Conservation (phyloP, 2,113 vertebrate genomes). For the Oostethus manadensis region DNA sequence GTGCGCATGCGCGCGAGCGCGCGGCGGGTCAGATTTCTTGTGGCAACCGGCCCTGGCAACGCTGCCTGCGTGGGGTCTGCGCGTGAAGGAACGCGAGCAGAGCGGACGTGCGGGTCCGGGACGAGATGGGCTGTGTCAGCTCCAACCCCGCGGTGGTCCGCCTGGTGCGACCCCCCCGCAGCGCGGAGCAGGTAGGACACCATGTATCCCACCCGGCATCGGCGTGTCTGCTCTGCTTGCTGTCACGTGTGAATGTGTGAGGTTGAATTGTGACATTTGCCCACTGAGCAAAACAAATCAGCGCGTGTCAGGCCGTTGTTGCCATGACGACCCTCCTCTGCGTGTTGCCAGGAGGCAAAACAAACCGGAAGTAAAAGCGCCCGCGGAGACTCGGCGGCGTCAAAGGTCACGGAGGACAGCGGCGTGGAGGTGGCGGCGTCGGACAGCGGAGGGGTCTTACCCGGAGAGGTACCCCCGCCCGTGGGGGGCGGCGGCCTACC, state of each 20-base stretch:
- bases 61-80: constrained; percentile 2
- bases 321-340: too few relatives aligned
- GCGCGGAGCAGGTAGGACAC: constrained; percentile 53
- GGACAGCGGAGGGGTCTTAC: constrained; percentile 49
- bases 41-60: constrained; percentile 74
- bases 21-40: constrained; percentile 68
- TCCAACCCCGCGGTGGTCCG: constrained; percentile 53
- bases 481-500: constrained; percentile 27
- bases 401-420: constrained; percentile 70
- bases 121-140: constrained; percentile 67
- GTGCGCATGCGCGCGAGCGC: constrained; percentile 12
- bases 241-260: too few relatives aligned
- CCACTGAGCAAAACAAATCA: too few relatives aligned
- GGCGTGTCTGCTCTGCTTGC: too few relatives aligned
- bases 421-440: constrained; percentile 55
- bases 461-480: constrained; percentile 45
- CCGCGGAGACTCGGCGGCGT: constrained; percentile 69
- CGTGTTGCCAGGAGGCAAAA: constrained; percentile 24
- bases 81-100: constrained; percentile 49
- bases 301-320: too few relatives aligned
- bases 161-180: constrained; percentile 27
- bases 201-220: too few relatives aligned
- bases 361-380: constrained; percentile 40
- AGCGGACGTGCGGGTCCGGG: constrained; percentile 6
- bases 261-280: too few relatives aligned